Evolutionary conservation across 2,113 vertebrate species (phyloP).

Genomic region (Catharus bicknelli): DNA sequence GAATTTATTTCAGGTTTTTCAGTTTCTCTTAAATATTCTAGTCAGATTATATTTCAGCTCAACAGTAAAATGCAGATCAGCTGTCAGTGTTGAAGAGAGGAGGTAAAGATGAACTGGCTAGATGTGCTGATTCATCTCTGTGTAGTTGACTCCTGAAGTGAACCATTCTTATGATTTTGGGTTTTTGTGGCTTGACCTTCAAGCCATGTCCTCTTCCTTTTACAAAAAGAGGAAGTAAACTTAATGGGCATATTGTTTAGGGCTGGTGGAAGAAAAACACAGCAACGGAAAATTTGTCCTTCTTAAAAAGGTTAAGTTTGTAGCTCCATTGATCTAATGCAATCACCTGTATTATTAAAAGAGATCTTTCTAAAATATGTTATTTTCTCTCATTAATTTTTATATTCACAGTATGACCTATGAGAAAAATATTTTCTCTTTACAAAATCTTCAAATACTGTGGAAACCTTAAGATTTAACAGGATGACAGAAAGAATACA

Average conservation of each 20-base stretch:
- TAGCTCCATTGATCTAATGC: background rate
- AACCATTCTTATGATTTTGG: background rate
- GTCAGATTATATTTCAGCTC: background rate
- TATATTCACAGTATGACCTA: background rate
- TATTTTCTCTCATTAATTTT: background rate
- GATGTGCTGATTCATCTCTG: background rate
- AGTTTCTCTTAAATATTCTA: constrained; percentile 10
- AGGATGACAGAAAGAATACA: constrained; percentile 46
- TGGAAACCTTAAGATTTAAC: constrained; percentile 31
- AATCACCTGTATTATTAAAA: background rate
- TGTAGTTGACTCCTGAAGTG: background rate
- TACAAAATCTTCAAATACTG: background rate
- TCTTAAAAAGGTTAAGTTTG: background rate
- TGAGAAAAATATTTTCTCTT: background rate
- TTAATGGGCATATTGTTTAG: background rate
- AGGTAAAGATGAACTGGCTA: background rate
- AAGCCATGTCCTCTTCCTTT: background rate
- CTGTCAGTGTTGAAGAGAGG: background rate
- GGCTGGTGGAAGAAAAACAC: background rate
- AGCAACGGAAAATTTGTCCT: background rate
- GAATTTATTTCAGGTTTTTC: background rate
- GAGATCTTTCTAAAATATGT: background rate
- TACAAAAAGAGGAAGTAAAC: background rate
- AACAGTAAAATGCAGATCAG: background rate
- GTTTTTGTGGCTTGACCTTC: background rate